Percentiles rank a stretch among this genome's conserved stretches.
These are phyloP conservation scores for Aporrectodea caliginosa DNA, from an alignment of 1,140 invertebrate species.

Conservation along the genomic window DNA sequence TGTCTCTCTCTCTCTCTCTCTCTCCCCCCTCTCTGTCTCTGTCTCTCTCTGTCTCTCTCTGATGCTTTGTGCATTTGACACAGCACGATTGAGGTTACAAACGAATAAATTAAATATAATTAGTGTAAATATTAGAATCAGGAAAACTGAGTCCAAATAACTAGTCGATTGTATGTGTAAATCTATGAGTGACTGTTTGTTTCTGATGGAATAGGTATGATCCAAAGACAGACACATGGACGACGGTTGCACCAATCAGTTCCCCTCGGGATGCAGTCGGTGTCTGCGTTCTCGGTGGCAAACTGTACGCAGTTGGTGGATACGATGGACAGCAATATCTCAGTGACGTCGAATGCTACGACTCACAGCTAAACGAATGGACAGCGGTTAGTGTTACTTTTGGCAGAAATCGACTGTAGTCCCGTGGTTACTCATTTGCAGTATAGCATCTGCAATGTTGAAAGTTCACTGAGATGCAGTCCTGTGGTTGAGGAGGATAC, in stretches of 20 bases:
- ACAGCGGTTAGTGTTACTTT: conserved; percentile 42
- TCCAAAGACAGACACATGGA: conserved; percentile 56
- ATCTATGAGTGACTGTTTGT: not conserved
- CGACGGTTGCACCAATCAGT: conserved; percentile 52
- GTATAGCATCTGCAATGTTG: not conserved
- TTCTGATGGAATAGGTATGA: conserved; percentile 48
- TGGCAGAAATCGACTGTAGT: not conserved
- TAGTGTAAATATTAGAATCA: not conserved
- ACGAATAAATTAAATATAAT: not conserved
- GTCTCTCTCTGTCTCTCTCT: not conserved
- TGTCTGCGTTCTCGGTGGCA: conserved; percentile 52
- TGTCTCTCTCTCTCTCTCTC: too few species aligned
- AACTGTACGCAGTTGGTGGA: conserved; percentile 53
- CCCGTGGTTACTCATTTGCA: not conserved
- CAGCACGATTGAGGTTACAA: not conserved
- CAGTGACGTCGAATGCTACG: conserved; percentile 54
- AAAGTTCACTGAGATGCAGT: too few species aligned
- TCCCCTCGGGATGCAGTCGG: conserved; percentile 54
- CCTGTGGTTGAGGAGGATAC: too few species aligned
- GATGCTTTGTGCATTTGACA: not conserved
- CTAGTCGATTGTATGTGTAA: too few species aligned
- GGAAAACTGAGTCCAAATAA: not conserved
- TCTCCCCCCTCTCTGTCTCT: too few species aligned
- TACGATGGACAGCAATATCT: conserved; percentile 56
- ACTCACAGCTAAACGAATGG: conserved; percentile 55